phyloP scores from a whole-genome alignment of 2,113 vertebrate genomes.

The Telmatochromis bifrenatus region DNA sequence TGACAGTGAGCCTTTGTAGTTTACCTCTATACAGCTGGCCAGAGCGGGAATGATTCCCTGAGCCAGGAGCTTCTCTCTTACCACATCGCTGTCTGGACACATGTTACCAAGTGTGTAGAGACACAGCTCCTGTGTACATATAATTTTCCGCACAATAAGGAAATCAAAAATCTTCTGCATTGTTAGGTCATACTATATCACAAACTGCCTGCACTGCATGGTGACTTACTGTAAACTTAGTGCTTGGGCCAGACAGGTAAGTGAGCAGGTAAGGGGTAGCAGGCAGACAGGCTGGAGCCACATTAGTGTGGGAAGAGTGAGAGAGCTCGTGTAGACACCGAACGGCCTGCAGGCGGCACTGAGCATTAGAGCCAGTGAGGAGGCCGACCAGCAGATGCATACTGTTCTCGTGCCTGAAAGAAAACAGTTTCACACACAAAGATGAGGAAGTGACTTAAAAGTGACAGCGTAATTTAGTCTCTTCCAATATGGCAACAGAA shows the following conservation, averaged over 20 bases:
- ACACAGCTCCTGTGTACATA: constrained; percentile 82
- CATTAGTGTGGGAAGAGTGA: constrained; percentile 74
- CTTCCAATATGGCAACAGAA: neutral
- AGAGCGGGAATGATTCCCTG: constrained; percentile 88
- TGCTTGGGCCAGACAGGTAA: constrained; percentile 85
- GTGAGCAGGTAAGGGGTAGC: constrained; percentile 92
- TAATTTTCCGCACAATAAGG: neutral
- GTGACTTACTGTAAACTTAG: constrained; percentile 82
- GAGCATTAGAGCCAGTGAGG: constrained; percentile 80
- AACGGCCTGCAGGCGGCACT: constrained; percentile 82
- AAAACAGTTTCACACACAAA: neutral
- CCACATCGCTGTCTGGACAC: constrained; percentile 77
- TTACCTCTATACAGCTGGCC: constrained; percentile 82
- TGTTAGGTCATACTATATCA: neutral
- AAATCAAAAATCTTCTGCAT: neutral
- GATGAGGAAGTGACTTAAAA: neutral
- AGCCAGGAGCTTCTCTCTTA: constrained; percentile 84
- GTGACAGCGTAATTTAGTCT: neutral
- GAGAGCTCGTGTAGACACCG: constrained; percentile 88
- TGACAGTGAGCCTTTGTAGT: neutral
- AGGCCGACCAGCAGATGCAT: constrained; percentile 80
- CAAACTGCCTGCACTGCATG: neutral
- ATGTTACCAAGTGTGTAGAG: constrained; percentile 93
- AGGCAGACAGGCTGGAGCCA: constrained; percentile 81
- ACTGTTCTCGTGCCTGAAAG: constrained; percentile 80